A percentile compares a stretch with the other conserved stretches of the same genome.
Conservation (phyloP, 1,140 invertebrate species). For the Aphidius gifuensis region DNA sequence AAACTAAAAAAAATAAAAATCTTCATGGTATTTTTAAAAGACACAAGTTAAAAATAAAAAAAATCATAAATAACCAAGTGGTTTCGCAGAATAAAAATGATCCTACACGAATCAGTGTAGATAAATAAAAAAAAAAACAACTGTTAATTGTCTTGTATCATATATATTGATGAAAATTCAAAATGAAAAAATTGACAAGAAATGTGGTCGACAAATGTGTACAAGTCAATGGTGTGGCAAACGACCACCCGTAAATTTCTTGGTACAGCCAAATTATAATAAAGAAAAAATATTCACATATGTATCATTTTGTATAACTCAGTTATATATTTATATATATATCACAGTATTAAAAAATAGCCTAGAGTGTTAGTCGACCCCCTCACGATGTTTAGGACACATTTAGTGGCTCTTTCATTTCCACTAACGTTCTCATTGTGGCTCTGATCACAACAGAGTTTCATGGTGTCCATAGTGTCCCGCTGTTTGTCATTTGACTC, state of each 20-base stretch:
- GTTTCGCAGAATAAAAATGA: too few relatives aligned
- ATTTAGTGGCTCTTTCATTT: slow-evolving; percentile 25
- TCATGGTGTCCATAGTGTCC: slow-evolving; percentile 32
- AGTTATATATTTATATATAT: slow-evolving; percentile 2
- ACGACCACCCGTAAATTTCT: slow-evolving; percentile 14
- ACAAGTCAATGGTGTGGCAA: slow-evolving; percentile 2
- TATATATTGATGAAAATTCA: neutral
- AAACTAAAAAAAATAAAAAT: too few relatives aligned
- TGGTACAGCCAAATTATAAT: neutral
- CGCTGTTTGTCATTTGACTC: slow-evolving; percentile 11
- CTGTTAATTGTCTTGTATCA: too few relatives aligned
- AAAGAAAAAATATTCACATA: slow-evolving; percentile 7
- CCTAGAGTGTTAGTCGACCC: neutral
- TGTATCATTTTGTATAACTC: neutral
- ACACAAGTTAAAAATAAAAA: too few relatives aligned
- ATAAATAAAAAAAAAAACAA: too few relatives aligned
- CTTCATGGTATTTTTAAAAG: too few relatives aligned
- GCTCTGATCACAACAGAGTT: slow-evolving; percentile 40
- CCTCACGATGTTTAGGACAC: slow-evolving; percentile 24
- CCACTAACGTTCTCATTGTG: slow-evolving; percentile 38
- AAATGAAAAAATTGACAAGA: slow-evolving; percentile 3
- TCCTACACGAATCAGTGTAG: too few relatives aligned
- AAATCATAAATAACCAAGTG: too few relatives aligned
- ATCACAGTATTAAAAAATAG: slow-evolving; percentile 1
- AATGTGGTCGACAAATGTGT: slow-evolving; percentile 13